phyloP scores from a whole-genome alignment of 2,797 vertebrate species.

The Enoplosus armatus region DNA sequence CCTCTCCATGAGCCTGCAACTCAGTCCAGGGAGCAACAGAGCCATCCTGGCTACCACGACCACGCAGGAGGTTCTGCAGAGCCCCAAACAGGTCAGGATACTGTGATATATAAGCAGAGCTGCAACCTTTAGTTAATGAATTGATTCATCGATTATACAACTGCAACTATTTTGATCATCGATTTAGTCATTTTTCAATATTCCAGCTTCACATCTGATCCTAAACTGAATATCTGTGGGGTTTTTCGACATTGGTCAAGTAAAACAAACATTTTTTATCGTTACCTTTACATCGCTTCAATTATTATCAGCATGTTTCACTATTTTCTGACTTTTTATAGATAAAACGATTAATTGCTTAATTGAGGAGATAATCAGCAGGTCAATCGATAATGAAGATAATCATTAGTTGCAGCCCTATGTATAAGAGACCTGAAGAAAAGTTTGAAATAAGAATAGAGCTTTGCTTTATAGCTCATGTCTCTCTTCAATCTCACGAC shows the following conservation, averaged over 20 bases:
- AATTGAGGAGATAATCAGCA: slow-evolving; percentile 11
- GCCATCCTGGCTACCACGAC: slow-evolving; percentile 90
- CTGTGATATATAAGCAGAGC: not conserved
- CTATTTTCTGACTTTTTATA: not conserved
- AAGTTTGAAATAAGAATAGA: not conserved
- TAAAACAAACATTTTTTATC: not conserved
- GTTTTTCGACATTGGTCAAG: not conserved
- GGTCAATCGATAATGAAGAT: slow-evolving; percentile 14
- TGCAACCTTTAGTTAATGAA: not conserved
- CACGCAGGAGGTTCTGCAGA: slow-evolving; percentile 92
- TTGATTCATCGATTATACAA: not conserved
- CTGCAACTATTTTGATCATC: not conserved
- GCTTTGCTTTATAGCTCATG: slow-evolving; percentile 8
- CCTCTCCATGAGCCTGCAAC: slow-evolving; percentile 91
- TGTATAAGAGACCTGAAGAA: not conserved
- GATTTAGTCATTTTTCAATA: not conserved
- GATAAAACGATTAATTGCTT: not conserved
- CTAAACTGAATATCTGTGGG: not conserved
- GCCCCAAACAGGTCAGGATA: slow-evolving; percentile 90
- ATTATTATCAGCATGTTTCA: not conserved
- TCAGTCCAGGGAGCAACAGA: slow-evolving; percentile 87
- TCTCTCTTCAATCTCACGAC: not conserved
- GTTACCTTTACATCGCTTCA: not conserved
- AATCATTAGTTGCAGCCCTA: not conserved
- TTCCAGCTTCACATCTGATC: not conserved